Percentiles rank a stretch among this genome's conserved stretches.
These are phyloP conservation scores for Trichacis sp. DNA, from an alignment of 2,888 invertebrate species.

Conservation along the genomic window DNA sequence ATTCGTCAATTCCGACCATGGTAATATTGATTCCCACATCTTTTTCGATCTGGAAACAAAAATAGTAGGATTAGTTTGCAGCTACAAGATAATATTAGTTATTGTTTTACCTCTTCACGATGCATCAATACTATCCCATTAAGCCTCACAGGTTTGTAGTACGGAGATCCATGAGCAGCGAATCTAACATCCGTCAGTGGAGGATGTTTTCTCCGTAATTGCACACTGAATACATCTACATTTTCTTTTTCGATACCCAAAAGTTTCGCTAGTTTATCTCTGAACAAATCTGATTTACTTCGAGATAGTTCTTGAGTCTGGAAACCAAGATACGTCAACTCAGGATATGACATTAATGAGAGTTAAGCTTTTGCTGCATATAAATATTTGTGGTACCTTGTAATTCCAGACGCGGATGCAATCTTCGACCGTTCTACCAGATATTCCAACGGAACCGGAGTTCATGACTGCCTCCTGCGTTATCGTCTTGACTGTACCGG, in stretches of 20 bases:
- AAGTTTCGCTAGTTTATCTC: constrained; percentile 87
- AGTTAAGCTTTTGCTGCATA: no score
- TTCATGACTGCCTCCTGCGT: constrained; percentile 95
- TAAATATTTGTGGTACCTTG: no score
- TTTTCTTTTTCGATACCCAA: constrained; percentile 88
- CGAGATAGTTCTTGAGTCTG: constrained; percentile 82
- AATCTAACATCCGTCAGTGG: constrained; percentile 93
- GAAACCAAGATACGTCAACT: no score
- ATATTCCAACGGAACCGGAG: constrained; percentile 93
- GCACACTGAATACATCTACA: constrained; percentile 97
- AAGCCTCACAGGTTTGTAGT: constrained; percentile 92
- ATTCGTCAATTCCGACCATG: constrained; percentile 98
- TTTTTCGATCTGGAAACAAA: constrained; percentile 78
- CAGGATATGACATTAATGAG: no score
- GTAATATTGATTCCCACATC: constrained; percentile 96
- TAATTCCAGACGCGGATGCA: constrained; percentile 96
- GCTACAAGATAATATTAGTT: neutral
- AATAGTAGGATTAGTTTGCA: neutral
- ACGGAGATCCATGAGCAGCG: constrained; percentile 95
- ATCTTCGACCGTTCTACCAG: constrained; percentile 95
- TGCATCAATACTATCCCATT: constrained; percentile 95
- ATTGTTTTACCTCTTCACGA: constrained; percentile 81
- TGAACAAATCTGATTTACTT: constrained; percentile 91
- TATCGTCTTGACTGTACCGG: constrained; percentile 93
- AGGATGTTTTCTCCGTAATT: constrained; percentile 86